Percentiles rank a stretch among this genome's conserved stretches.
Evolutionary conservation across 2,888 invertebrate species (phyloP).

Genomic region (Diarsia rubi): DNA sequence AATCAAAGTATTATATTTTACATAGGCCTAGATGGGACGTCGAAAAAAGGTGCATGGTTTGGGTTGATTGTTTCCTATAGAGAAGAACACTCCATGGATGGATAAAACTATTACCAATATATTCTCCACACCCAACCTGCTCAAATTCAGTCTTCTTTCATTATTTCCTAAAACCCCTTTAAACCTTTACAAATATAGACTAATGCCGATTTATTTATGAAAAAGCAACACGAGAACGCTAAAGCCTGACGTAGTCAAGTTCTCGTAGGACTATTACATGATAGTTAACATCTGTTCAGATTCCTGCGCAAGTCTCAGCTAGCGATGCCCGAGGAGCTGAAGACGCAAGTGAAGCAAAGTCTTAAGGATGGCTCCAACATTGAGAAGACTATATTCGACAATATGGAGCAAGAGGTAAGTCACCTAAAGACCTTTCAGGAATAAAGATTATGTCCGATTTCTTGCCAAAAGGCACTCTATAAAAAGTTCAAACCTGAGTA

Average conservation of each 20-base stretch:
- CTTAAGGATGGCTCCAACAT: slow-evolving; percentile 93
- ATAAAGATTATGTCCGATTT: background rate
- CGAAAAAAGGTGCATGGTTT: too few species aligned
- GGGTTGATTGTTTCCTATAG: too few species aligned
- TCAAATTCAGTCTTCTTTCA: background rate
- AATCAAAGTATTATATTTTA: too few species aligned
- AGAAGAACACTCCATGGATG: too few species aligned
- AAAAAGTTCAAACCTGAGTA: background rate
- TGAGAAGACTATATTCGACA: slow-evolving; percentile 96
- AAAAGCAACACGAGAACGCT: too few species aligned
- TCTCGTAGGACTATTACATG: background rate
- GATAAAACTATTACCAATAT: background rate
- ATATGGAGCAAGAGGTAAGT: slow-evolving; percentile 93
- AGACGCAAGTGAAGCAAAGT: slow-evolving; percentile 94
- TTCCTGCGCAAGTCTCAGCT: slow-evolving; percentile 95
- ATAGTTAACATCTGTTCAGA: slow-evolving; percentile 79
- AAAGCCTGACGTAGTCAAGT: background rate
- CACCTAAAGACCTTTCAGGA: background rate
- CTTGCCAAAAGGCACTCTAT: background rate
- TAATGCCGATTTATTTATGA: background rate
- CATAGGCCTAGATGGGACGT: too few species aligned
- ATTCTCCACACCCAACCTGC: background rate
- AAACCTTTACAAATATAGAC: background rate
- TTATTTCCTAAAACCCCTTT: background rate
- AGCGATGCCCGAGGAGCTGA: slow-evolving; percentile 95